These are phyloP conservation scores for Scaeva pyrastri DNA, from an alignment of 2,888 invertebrate genomes.

Conservation along the genomic window DNA sequence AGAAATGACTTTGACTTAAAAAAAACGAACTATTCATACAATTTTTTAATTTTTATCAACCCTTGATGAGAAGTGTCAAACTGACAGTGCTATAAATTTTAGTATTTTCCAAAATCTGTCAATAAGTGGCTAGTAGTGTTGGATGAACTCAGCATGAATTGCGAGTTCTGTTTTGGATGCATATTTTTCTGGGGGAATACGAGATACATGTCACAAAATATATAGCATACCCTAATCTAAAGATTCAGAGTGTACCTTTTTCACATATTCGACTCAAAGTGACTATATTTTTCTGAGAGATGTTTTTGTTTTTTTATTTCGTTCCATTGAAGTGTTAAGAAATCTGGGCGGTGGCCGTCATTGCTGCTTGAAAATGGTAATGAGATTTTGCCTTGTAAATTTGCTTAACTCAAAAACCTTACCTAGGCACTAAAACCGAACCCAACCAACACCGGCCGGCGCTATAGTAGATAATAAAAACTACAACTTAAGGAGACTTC, in stretches of 20 bases:
- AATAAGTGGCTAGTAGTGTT: too few species aligned
- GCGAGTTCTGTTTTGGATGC: too few species aligned
- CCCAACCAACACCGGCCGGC: constrained; percentile 67
- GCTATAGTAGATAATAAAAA: constrained; percentile 54
- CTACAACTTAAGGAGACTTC: constrained; percentile 35
- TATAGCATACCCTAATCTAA: not conserved
- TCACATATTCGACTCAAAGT: not conserved
- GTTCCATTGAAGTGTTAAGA: constrained; percentile 50
- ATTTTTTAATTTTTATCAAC: too few species aligned
- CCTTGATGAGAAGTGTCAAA: too few species aligned
- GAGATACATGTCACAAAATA: too few species aligned
- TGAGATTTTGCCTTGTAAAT: constrained; percentile 69
- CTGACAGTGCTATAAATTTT: too few species aligned
- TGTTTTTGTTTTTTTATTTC: not conserved
- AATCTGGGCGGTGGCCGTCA: constrained; percentile 72
- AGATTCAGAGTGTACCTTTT: constrained; percentile 21
- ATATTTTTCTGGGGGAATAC: too few species aligned
- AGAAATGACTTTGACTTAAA: too few species aligned
- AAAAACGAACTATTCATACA: too few species aligned
- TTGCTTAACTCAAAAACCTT: constrained; percentile 35
- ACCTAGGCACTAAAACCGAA: constrained; percentile 1
- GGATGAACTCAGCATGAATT: too few species aligned
- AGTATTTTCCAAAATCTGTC: too few species aligned
- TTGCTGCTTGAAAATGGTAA: constrained; percentile 56
- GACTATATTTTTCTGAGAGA: not conserved